Conservation (phyloP, 1,140 invertebrate species). For the Adoxophyes honmai region DNA sequence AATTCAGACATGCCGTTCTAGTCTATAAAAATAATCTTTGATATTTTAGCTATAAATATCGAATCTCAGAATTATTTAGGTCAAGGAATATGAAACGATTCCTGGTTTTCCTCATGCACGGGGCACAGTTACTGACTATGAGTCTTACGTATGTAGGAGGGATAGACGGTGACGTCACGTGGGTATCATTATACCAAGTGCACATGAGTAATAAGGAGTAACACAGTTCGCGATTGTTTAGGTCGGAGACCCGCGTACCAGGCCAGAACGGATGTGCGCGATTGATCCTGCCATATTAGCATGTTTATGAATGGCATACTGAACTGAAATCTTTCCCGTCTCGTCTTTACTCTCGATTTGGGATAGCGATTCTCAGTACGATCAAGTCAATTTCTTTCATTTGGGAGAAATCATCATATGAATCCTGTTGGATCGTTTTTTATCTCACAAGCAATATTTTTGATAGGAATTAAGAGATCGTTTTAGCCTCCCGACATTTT, state of each 20-base stretch:
- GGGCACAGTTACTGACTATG: too few species aligned
- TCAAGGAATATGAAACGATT: not conserved
- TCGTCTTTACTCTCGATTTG: too few species aligned
- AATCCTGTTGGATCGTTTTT: too few species aligned
- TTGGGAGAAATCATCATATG: too few species aligned
- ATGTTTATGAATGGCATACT: constrained; percentile 62
- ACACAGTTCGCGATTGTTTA: too few species aligned
- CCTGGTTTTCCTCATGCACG: not conserved
- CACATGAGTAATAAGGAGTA: not conserved
- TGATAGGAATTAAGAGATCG: too few species aligned
- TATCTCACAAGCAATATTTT: too few species aligned
- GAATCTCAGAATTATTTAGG: not conserved
- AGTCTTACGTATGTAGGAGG: too few species aligned
- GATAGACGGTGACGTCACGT: not conserved
- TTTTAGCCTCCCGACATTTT: too few species aligned
- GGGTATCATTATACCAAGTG: not conserved
- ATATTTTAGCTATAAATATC: not conserved
- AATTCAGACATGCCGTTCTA: not conserved
- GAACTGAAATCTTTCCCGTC: constrained; percentile 12
- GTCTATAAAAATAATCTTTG: not conserved
- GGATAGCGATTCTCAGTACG: too few species aligned
- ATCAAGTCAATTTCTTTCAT: too few species aligned
- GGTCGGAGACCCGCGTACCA: constrained; percentile 19
- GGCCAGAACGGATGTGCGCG: constrained; percentile 62
- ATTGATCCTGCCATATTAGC: constrained; percentile 66